Evolutionary conservation across 2,888 invertebrate species (phyloP).

Genomic region (Achlya flavicornis): DNA sequence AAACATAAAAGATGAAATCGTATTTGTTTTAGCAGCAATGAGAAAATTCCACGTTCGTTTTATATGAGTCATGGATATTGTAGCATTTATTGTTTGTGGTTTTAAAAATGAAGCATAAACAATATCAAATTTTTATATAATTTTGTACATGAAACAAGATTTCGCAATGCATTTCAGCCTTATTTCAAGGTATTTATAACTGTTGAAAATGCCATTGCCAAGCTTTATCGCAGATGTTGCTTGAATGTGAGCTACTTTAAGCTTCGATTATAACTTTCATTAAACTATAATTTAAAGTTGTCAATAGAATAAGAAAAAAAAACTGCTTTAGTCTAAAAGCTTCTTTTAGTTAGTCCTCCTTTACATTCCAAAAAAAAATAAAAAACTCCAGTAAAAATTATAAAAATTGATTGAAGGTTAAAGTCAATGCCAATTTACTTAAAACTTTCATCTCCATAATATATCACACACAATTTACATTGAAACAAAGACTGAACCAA

Average conservation of each 20-base stretch:
- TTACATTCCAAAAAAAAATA: no score
- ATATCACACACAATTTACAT: background rate
- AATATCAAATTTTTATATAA: background rate
- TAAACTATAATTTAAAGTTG: no score
- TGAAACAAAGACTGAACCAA: background rate
- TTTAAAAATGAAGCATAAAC: background rate
- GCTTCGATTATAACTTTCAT: no score
- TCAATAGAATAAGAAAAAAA: no score
- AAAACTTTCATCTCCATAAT: background rate
- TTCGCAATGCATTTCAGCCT: background rate
- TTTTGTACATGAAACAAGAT: background rate
- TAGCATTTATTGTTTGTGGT: background rate
- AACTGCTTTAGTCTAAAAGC: no score
- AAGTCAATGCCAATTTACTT: no score
- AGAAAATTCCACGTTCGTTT: background rate
- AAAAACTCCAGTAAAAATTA: no score
- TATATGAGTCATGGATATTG: background rate
- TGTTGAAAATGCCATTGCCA: background rate
- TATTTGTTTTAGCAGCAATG: constrained; percentile 1
- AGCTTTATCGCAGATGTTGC: no score
- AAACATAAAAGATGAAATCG: background rate
- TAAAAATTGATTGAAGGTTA: no score
- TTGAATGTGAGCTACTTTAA: no score
- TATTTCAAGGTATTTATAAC: background rate
- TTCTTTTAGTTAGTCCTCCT: no score